Base-by-base conservation (phyloP, 2,888 invertebrate genomes). In the Dione vanillae region DNA sequence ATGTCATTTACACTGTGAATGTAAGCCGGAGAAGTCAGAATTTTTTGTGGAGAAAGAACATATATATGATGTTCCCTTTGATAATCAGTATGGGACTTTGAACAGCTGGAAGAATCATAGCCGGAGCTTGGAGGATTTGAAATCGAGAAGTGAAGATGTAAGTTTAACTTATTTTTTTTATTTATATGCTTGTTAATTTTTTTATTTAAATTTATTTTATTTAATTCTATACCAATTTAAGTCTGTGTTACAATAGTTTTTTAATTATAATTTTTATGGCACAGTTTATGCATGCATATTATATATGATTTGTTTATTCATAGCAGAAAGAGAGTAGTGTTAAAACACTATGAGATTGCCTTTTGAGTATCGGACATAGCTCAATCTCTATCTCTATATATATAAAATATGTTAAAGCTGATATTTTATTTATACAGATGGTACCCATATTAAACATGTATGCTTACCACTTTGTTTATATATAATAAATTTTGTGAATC, bases 1-100 rank as follows among this genome's bases (percentile, higher is more conserved):
- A 78, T 93, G 93, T 67, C 91, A 93, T 80, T 78, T 93, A 5
- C 86, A 83, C 20, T 92, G 92, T 79, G 85, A 86, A 11, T 91
- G 90, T 75, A 80, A 80, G 51, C 75, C 67, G 19, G 70, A 71
- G 76, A 87, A 82, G 35, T 89, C 90, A 0, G 85, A 87, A 71
- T 92, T 91, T 73, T 91, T 86, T 47, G 72, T 89, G 0, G 82
- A 84, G 0, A 84, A 92, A 40, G 95, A 95, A 76, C 95, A 95
- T 76, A 94, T 95, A 37, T 95, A 95, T 79, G 95, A 95, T 75
- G 95, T 95, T 76, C 95, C 95, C 0, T 94, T 89, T 1, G 78
- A 78, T 52, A 84, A 79, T 67, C 80, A 76, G 6, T 91, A 91
- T 65, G 89, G 91, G 12, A 85, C 85, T 0, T 67, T 92, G 49